Conservation (phyloP, 2,113 vertebrate species). For the Tenrec ecaudatus region DNA sequence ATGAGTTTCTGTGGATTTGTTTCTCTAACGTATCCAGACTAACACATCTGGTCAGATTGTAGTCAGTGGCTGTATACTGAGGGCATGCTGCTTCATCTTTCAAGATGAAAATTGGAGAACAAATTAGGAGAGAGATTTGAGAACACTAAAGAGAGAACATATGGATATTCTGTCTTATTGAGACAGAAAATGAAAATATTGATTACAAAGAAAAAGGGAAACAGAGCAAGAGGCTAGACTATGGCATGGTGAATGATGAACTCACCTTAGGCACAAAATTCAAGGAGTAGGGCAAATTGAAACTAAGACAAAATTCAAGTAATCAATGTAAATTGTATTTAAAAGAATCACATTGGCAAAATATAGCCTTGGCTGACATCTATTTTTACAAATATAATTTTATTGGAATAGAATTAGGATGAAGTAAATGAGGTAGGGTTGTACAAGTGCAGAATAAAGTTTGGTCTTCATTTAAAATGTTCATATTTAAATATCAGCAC, state of each 20-base stretch:
- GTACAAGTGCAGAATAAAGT: neutral
- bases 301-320: neutral
- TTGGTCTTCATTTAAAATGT: neutral
- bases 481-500: too few relatives aligned
- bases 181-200: neutral
- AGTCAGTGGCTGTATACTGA: neutral
- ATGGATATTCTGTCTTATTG: neutral
- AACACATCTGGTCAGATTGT: neutral
- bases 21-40: too few relatives aligned
- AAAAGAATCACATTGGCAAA: neutral
- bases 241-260: neutral
- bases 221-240: neutral
- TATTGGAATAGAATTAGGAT: neutral
- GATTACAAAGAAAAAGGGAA: neutral
- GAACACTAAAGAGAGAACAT: neutral
- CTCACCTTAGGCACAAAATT: neutral
- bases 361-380: neutral
- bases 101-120: neutral
- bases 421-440: neutral
- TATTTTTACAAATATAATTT: slow-evolving; percentile 19
- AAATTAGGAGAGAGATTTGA: neutral
- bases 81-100: neutral
- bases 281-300: neutral
- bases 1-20: too few relatives aligned
- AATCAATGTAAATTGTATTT: neutral